phyloP scores from a whole-genome alignment of 2,797 vertebrate species.

The Oreonectes daqikongensis region DNA sequence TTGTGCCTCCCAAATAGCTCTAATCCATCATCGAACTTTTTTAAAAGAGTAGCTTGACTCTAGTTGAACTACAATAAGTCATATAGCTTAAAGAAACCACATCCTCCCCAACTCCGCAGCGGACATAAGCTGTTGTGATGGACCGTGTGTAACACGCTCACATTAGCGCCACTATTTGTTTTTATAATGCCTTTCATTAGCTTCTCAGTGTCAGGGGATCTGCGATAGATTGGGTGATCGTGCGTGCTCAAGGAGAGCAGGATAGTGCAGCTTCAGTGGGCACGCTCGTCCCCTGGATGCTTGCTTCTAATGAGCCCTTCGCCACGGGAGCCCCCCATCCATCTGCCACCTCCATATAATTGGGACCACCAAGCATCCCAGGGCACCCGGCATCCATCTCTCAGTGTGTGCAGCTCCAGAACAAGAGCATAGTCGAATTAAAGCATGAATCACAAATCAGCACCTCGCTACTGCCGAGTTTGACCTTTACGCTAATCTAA shows the following conservation, averaged over 20 bases:
- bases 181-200: constrained; percentile 11
- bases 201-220: not conserved
- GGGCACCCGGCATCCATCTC: constrained; percentile 65
- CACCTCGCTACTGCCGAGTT: constrained; percentile 47
- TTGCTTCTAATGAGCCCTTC: constrained; percentile 62
- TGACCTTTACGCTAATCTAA: constrained; percentile 64
- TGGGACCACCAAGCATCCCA: constrained; percentile 65
- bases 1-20: too few relatives aligned
- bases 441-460: constrained; percentile 11
- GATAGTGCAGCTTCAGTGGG: not conserved
- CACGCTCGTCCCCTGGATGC: not conserved
- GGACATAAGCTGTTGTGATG: not conserved
- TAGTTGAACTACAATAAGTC: not conserved
- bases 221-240: not conserved
- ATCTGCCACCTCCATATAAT: constrained; percentile 67
- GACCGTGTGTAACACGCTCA: not conserved
- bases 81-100: not conserved
- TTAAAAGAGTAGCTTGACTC: not conserved
- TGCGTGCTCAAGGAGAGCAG: not conserved
- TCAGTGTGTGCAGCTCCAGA: constrained; percentile 56
- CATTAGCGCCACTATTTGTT: not conserved
- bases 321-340: constrained; percentile 57
- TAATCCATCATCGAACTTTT: too few relatives aligned
- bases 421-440: constrained; percentile 28
- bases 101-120: not conserved